Evolutionary conservation across 2,797 vertebrate species (phyloP).

Genomic region (Calcarius lapponicus): DNA sequence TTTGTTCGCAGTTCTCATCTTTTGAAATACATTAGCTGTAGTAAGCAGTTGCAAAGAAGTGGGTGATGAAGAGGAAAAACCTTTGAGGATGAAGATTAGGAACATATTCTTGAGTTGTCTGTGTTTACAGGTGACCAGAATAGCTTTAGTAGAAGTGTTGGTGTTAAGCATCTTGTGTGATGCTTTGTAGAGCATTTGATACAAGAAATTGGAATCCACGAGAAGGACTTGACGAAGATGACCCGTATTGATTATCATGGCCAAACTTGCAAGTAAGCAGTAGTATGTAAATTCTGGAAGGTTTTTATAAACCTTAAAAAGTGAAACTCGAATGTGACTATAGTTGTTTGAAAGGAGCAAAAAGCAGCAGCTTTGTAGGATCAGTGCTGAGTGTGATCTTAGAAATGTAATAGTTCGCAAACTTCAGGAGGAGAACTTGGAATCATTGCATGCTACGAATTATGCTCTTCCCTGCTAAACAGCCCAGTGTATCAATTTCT

Average conservation of each 20-base stretch:
- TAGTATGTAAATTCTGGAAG: neutral
- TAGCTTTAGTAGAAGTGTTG: neutral
- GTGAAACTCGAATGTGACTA: neutral
- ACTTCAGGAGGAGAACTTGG: neutral
- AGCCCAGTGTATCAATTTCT: neutral
- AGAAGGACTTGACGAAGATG: neutral
- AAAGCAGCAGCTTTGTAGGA: neutral
- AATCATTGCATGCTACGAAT: neutral
- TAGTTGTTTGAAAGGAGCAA: fast-evolving
- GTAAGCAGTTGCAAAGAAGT: neutral
- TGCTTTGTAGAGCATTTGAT: neutral
- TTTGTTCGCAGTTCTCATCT: neutral
- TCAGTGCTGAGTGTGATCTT: neutral
- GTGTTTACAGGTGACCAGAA: neutral
- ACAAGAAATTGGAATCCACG: neutral
- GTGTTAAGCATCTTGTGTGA: neutral
- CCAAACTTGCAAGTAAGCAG: neutral
- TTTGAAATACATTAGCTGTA: neutral
- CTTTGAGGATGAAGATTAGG: neutral
- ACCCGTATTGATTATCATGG: neutral
- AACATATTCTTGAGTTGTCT: neutral
- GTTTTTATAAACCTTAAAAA: neutral
- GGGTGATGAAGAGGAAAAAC: neutral
- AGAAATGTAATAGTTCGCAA: neutral
- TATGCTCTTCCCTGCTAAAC: neutral